Evolutionary conservation across 2,888 invertebrate species (phyloP), one percentile per base, ranked within the genome.

Genomic region (Eupithecia exiguata): DNA sequence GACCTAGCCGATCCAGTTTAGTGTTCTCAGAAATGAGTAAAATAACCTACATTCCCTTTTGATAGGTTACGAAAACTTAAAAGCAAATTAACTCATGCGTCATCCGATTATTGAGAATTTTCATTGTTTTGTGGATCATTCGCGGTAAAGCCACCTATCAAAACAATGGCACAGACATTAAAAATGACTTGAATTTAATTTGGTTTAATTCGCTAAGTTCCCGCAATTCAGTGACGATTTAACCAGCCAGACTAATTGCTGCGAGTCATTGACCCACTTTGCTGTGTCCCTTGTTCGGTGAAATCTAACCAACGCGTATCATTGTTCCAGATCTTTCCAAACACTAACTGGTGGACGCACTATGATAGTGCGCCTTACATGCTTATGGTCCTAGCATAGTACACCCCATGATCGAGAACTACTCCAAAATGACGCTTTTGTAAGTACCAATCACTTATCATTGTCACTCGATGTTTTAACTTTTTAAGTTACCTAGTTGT

Each of bases 331-430:
- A 88, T 93, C 88, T 90, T 85, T 81, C 82, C 82, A 82, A 86
- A 84, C 84, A 84, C 84, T 79, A 82, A 79, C 79, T 84, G 86
- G 87, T 84, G 91, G 86, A 80, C 91, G 88, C 93, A 92, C 89
- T 93, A 94, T 94, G 94, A 91, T 88, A 94, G 90, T 91, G 90
- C 89, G 88, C 85, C 87, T 86, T 84, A 87, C 86, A 86, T 84
- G 88, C 89, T 90, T 89, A 92, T 92, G 90, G 92, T 90, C 91
- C 82, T 84, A 86, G 87, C 87, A 86, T 89, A 91, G 88, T 86
- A 86, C 80, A 85, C 71, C 73, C 49, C 84, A 89, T 91, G 89
- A 86, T 85, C 86, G 85, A 84, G 86, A 78, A 82, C 81, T 82
- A 85, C 74, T 63, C 86, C 84, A 88, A 70, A 88, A 94, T 94